These are phyloP conservation scores for Ips typographus DNA, from an alignment of 1,140 invertebrate species.

Conservation along the genomic window DNA sequence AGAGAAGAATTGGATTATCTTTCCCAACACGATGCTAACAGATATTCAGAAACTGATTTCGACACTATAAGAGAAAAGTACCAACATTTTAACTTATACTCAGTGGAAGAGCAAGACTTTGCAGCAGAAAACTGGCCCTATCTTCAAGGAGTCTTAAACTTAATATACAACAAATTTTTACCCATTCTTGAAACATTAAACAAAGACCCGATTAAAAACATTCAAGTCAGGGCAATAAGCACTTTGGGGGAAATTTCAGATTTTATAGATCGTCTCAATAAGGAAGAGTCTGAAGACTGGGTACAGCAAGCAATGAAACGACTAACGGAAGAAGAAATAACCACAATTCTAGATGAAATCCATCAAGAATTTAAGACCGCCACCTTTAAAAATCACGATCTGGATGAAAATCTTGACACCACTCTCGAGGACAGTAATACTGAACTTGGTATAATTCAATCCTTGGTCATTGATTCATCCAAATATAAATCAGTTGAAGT, in stretches of 20 bases:
- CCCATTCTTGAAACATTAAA: slow-evolving; percentile 29
- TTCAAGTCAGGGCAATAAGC: slow-evolving; percentile 33
- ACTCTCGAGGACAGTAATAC: slow-evolving; percentile 15
- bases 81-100: slow-evolving; percentile 26
- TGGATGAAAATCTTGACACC: slow-evolving; percentile 32
- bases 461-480: slow-evolving; percentile 18
- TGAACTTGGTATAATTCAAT: slow-evolving; percentile 7
- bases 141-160: slow-evolving; percentile 38
- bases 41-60: slow-evolving; percentile 41
- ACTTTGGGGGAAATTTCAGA: slow-evolving; percentile 34
- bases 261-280: slow-evolving; percentile 25
- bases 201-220: slow-evolving; percentile 37
- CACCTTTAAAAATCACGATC: slow-evolving; percentile 18
- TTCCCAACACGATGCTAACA: slow-evolving; percentile 30
- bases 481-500: not conserved
- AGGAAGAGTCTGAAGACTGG: slow-evolving; percentile 39
- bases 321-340: slow-evolving; percentile 28
- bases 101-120: slow-evolving; percentile 23
- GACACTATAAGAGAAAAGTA: slow-evolving; percentile 32
- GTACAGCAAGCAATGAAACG: slow-evolving; percentile 19
- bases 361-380: slow-evolving; percentile 20
- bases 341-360: slow-evolving; percentile 25
- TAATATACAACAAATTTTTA: slow-evolving; percentile 40
- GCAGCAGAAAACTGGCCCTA: slow-evolving; percentile 26
- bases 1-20: slow-evolving; percentile 28